A percentile compares a stretch with the other conserved stretches of the same genome.
These are phyloP conservation scores for Eupithecia dodoneata DNA, from an alignment of 2,888 invertebrate species.

Conservation along the genomic window DNA sequence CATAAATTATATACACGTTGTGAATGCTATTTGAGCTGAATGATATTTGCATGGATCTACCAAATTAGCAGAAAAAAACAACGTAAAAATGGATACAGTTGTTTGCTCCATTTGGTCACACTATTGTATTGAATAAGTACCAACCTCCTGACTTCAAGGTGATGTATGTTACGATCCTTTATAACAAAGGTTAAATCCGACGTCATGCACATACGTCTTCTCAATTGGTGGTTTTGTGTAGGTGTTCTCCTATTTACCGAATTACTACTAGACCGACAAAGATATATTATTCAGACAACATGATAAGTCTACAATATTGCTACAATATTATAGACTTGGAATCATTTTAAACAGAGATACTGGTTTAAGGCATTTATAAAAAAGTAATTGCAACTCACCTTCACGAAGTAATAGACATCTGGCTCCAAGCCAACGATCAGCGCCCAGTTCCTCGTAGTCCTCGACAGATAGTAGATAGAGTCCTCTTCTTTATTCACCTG, in stretches of 20 bases:
- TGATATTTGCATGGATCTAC: too few species aligned
- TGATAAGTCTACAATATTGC: background rate
- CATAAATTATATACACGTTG: too few species aligned
- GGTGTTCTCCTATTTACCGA: background rate
- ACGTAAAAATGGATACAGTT: background rate
- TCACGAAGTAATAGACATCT: slow-evolving; percentile 96
- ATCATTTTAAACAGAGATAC: too few species aligned
- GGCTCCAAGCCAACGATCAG: slow-evolving; percentile 96
- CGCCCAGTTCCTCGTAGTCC: slow-evolving; percentile 93
- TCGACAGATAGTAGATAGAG: slow-evolving; percentile 92
- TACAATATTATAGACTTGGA: too few species aligned
- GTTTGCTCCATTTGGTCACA: background rate
- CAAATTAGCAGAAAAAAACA: too few species aligned
- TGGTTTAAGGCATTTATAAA: too few species aligned
- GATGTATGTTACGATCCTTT: background rate
- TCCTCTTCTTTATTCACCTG: slow-evolving; percentile 89
- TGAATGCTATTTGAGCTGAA: too few species aligned
- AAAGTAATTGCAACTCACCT: slow-evolving; percentile 73
- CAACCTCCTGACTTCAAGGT: background rate
- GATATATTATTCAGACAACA: slow-evolving; percentile 2
- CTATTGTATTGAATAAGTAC: background rate
- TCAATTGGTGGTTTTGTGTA: background rate
- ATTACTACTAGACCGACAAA: background rate
- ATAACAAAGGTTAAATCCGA: background rate
- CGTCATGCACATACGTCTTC: background rate